Conservation (phyloP, 2,888 invertebrate genomes). For the Dasysyrphus tricinctus region DNA sequence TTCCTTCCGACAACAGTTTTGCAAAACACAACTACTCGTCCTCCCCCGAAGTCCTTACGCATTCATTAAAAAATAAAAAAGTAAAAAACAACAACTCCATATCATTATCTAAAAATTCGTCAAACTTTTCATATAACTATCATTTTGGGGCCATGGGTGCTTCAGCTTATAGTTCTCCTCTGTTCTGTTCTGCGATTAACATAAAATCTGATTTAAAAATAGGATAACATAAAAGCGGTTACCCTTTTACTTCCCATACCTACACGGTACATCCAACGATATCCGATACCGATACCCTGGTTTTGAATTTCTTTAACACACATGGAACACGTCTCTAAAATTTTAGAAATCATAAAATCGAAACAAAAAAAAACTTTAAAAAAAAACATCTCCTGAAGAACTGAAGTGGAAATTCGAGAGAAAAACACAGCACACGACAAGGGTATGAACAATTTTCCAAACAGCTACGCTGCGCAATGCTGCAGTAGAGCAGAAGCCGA, state of each 20-base stretch:
- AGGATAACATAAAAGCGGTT: conserved; percentile 43
- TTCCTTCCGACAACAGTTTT: conserved; percentile 18
- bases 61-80: conserved; percentile 20
- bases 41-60: conserved; percentile 14
- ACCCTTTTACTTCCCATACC: conserved; percentile 1
- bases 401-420: conserved; percentile 48
- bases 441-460: conserved; percentile 46
- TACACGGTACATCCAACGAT: background rate
- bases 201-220: conserved; percentile 59
- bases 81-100: conserved; percentile 6
- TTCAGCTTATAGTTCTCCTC: background rate
- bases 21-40: background rate
- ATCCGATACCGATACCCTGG: conserved; percentile 25
- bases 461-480: conserved; percentile 36
- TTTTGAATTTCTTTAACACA: conserved; percentile 32
- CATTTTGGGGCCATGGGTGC: conserved; percentile 2
- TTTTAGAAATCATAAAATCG: conserved; percentile 30
- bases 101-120: conserved; percentile 48
- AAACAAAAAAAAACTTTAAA: conserved; percentile 17
- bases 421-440: conserved; percentile 36
- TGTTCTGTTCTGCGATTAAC: conserved; percentile 44
- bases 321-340: conserved; percentile 33
- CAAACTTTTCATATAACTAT: conserved; percentile 39
- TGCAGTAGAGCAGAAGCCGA: background rate
- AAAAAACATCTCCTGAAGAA: conserved; percentile 32